Conservation (phyloP, 2,888 invertebrate species). For the Schrankia costaestrigalis region DNA sequence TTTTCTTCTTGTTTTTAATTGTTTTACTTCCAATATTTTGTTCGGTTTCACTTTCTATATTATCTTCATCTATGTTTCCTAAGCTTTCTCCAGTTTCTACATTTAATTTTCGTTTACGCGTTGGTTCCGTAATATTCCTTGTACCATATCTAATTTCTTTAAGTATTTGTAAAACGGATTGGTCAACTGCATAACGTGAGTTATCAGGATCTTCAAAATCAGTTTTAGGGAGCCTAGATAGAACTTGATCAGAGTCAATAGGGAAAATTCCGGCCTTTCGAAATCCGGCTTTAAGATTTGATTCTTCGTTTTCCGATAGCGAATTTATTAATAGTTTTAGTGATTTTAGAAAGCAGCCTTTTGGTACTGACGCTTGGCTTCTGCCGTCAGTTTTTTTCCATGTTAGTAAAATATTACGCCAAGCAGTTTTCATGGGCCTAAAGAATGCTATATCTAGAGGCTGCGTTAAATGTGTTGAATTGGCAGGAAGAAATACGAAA, state of each 20-base stretch:
- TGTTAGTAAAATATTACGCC: conserved; percentile 20
- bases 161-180: conserved; percentile 5
- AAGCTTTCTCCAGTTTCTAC: conserved; percentile 2
- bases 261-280: conserved; percentile 9
- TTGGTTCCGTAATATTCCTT: too few species aligned
- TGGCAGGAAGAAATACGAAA: conserved; percentile 44
- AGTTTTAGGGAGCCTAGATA: conserved; percentile 1
- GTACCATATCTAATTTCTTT: conserved; percentile 12
- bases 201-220: conserved; percentile 1
- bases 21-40: background rate
- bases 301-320: background rate
- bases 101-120: too few species aligned
- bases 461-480: conserved; percentile 40
- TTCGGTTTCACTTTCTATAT: conserved; percentile 1
- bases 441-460: conserved; percentile 44
- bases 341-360: conserved; percentile 5
- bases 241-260: conserved; percentile 7
- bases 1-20: conserved; percentile 1
- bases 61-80: conserved; percentile 3
- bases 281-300: conserved; percentile 4
- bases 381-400: conserved; percentile 11
- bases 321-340: conserved; percentile 1
- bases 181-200: conserved; percentile 3
- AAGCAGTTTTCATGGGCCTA: conserved; percentile 21
- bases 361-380: conserved; percentile 2